phyloP scores from a whole-genome alignment of 1,140 invertebrate species.

The Lepidotrigona ventralis region DNA sequence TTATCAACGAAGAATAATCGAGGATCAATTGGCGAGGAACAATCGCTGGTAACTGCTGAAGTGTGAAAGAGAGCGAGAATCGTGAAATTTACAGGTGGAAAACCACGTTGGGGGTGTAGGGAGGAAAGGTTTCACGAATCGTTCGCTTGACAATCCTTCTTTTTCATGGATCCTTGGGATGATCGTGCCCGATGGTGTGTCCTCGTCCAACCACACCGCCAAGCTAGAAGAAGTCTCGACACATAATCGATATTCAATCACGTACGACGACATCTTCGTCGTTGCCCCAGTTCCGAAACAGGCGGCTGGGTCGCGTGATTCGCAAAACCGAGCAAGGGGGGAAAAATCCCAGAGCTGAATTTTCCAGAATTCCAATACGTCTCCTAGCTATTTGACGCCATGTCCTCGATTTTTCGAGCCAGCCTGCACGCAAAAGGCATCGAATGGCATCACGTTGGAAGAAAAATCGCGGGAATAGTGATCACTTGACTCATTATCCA shows the following conservation, averaged over 20 bases:
- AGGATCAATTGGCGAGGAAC: not conserved
- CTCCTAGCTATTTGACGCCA: conserved; percentile 35
- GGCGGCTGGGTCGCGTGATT: conserved; percentile 43
- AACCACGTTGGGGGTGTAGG: not conserved
- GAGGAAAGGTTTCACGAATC: conserved; percentile 45
- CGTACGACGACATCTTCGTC: conserved; percentile 59
- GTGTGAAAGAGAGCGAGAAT: not conserved
- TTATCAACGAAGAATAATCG: not conserved
- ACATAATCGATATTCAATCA: conserved; percentile 69
- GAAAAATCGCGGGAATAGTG: too few relatives aligned
- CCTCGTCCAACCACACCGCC: conserved; percentile 50
- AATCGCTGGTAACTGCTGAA: conserved; percentile 11
- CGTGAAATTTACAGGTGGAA: not conserved
- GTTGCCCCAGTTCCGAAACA: conserved; percentile 60
- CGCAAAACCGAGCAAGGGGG: conserved; percentile 16
- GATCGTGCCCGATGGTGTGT: conserved; percentile 21
- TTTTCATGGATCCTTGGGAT: conserved; percentile 40
- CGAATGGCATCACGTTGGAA: too few relatives aligned
- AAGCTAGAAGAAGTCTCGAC: conserved; percentile 43
- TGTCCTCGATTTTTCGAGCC: conserved; percentile 41
- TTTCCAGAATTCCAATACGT: conserved; percentile 54
- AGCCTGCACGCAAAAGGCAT: not conserved
- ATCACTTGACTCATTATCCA: too few relatives aligned
- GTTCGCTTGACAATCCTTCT: conserved; percentile 41
- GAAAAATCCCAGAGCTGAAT: conserved; percentile 16